Percentiles rank a stretch among this genome's conserved stretches.
Conservation (phyloP, 2,113 vertebrate genomes). For the Rhipidura dahli region DNA sequence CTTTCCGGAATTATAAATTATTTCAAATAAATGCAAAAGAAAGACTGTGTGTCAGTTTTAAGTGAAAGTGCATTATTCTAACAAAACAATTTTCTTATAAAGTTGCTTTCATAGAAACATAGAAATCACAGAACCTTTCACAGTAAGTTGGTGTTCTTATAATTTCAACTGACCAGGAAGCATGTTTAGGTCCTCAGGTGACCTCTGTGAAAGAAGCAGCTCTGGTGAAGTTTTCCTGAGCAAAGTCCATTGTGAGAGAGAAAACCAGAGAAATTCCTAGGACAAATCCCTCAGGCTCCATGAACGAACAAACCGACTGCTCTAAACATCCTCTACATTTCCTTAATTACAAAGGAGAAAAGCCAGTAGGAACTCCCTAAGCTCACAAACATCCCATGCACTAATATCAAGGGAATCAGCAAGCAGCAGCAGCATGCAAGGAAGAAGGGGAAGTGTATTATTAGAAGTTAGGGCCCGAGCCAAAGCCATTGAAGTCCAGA, state of each 20-base stretch:
- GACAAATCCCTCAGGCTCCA: background rate
- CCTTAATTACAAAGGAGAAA: background rate
- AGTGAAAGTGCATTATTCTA: background rate
- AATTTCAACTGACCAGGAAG: background rate
- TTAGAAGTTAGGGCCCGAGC: background rate
- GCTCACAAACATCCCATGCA: slow-evolving; percentile 34
- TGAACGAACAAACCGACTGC: background rate
- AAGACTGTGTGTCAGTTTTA: background rate
- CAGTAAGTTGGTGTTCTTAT: background rate
- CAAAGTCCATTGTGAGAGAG: background rate
- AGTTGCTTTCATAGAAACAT: background rate
- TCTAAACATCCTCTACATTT: background rate
- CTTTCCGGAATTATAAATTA: background rate
- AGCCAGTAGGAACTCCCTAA: background rate
- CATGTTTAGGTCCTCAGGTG: background rate
- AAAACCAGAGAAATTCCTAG: background rate
- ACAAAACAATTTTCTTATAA: background rate
- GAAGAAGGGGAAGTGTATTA: background rate
- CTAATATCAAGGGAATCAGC: background rate
- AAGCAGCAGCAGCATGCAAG: slow-evolving; percentile 55
- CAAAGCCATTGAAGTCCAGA: slow-evolving; percentile 54
- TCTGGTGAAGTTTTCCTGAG: background rate
- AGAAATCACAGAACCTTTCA: background rate
- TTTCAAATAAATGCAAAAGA: background rate
- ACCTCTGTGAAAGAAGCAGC: background rate